phyloP scores from a whole-genome alignment of 2,888 invertebrate genomes.

The Melinaea marsaeus region DNA sequence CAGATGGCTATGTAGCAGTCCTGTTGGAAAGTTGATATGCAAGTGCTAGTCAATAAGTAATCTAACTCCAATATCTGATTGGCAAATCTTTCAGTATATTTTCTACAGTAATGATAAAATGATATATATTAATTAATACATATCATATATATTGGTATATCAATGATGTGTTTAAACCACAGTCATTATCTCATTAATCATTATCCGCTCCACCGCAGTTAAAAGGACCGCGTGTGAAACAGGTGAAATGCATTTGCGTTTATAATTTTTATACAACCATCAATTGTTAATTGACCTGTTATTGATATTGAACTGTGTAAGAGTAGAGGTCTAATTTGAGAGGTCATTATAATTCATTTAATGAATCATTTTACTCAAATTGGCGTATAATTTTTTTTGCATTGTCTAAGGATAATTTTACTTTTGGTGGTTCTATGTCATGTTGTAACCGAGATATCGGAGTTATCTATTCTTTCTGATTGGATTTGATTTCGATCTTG shows the following conservation, averaged over 20 bases:
- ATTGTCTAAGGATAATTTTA: too few relatives aligned
- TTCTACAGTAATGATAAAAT: neutral
- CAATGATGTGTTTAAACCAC: neutral
- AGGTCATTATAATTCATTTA: neutral
- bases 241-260: slow-evolving; percentile 4
- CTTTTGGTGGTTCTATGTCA: neutral
- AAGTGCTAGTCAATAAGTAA: too few relatives aligned
- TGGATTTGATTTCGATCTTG: neutral
- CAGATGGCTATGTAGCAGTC: too few relatives aligned
- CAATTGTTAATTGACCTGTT: neutral
- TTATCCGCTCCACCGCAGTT: neutral
- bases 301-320: neutral
- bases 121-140: neutral
- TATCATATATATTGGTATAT: neutral
- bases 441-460: neutral
- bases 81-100: neutral
- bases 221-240: slow-evolving; percentile 3
- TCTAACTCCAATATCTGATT: too few relatives aligned
- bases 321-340: too few relatives aligned
- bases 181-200: neutral
- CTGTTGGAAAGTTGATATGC: too few relatives aligned
- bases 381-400: too few relatives aligned
- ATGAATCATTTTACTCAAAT: too few relatives aligned
- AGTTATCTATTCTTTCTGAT: neutral
- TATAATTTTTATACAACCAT: neutral